Conservation (phyloP, 2,113 vertebrate species). For the Cardinalis cardinalis region DNA sequence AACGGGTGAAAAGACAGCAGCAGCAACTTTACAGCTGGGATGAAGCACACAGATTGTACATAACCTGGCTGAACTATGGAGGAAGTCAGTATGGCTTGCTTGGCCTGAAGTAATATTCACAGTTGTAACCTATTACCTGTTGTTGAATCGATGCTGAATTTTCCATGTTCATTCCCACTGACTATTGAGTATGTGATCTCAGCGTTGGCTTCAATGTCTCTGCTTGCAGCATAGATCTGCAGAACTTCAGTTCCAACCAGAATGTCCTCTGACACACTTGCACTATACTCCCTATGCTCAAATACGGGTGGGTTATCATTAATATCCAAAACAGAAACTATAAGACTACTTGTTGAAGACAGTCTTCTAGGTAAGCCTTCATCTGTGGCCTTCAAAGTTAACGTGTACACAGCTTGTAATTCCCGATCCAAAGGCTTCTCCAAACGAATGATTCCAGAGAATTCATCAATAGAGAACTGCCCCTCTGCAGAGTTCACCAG, state of each 20-base stretch:
- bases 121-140: slow-evolving; percentile 76
- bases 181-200: slow-evolving; percentile 91
- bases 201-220: slow-evolving; percentile 85
- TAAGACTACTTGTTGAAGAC: slow-evolving; percentile 77
- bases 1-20: background rate
- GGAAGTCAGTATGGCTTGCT: background rate
- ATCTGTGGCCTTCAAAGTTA: slow-evolving; percentile 84
- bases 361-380: slow-evolving; percentile 82
- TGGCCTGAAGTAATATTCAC: background rate
- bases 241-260: slow-evolving; percentile 84
- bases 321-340: slow-evolving; percentile 92
- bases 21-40: background rate
- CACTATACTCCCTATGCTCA: slow-evolving; percentile 89
- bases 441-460: slow-evolving; percentile 84
- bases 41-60: background rate
- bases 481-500: slow-evolving; percentile 85
- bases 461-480: slow-evolving; percentile 88
- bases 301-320: slow-evolving; percentile 97
- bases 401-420: slow-evolving; percentile 79
- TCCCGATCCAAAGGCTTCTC: slow-evolving; percentile 89
- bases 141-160: slow-evolving; percentile 88
- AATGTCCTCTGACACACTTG: slow-evolving; percentile 83
- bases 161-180: slow-evolving; percentile 91
- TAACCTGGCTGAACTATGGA: background rate
- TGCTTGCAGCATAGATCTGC: slow-evolving; percentile 89